Base-by-base conservation (phyloP, 1,140 invertebrate species). In the Tribolium madens region DNA sequence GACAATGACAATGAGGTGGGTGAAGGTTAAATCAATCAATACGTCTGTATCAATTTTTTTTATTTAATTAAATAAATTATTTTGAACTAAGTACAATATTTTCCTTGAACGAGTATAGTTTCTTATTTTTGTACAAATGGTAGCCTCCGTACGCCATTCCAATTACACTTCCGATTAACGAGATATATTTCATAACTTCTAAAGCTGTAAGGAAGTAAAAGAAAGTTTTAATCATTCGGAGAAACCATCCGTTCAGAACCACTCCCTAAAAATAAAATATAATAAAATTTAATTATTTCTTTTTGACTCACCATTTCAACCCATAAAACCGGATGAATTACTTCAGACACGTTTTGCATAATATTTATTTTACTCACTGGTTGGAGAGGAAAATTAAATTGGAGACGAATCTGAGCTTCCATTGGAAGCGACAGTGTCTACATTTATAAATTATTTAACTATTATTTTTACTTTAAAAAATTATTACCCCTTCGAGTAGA, bases 401-500 rank as follows among this genome's bases (percentile, higher is more conserved):
- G 93, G 1, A 94, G 78, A n/a, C 93, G 87, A 81, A 93, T 93
- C 60, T 87, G 90, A 0, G 92, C 93, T 14, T 85, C 86, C 78
- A 94, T 81, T 0, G 93, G 93, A 42, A 80, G 72, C 9, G 81
- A 81, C 17, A 81, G 79, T 2, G 53, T 77, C 82, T 83, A 70
- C 13, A 36, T 36, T 15, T 47, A 26, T 4, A 69, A 71, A 14
- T 26, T 26, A 5, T 26, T 26, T 26, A 26, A 26, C n/a, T n/a
- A n/a, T 26, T 26, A 26, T 26, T 4, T 26, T 15, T 7, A 18
- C 13, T 12, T 12, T 46, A 74, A 53, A 10, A 71, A 70, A 60
- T 12, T 14, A 75, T 85, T 86, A 94, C 93, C 78, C 92, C 89
- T 84, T 96, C 95, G 82, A 96, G 91, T 81, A 95, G 91, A 71